These are phyloP conservation scores for Montifringilla adamsi DNA, from an alignment of 2,113 vertebrate species.

Conservation along the genomic window DNA sequence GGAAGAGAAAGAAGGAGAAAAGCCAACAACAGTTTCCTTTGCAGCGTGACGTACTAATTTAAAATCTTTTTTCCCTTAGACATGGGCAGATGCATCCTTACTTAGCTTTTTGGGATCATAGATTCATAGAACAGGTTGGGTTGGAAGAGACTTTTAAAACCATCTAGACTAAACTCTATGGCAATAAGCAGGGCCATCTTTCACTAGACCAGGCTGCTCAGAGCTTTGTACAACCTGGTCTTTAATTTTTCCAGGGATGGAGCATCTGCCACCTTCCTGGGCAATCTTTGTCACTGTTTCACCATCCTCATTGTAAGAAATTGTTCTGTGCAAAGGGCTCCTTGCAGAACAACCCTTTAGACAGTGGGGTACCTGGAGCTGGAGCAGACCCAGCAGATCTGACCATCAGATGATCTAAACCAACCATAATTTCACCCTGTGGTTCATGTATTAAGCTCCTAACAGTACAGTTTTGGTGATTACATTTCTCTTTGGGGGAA, in stretches of 20 bases:
- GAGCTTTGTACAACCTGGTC: neutral
- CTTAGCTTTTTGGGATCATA: neutral
- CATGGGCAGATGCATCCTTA: neutral
- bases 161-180: neutral
- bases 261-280: neutral
- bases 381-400: neutral
- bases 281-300: neutral
- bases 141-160: neutral
- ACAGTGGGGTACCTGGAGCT: neutral
- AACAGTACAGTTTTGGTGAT: neutral
- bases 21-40: neutral
- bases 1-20: neutral
- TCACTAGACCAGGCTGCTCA: neutral
- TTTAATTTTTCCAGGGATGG: neutral
- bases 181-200: neutral
- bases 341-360: neutral
- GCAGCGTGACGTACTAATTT: neutral
- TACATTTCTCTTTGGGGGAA: neutral
- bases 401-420: neutral
- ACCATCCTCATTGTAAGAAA: neutral
- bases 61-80: neutral
- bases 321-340: neutral
- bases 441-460: neutral
- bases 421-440: neutral
- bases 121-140: neutral